Percentiles rank a stretch among this genome's conserved stretches.
phyloP scores from a whole-genome alignment of 1,140 invertebrate species.

The Drosophila athabasca region DNA sequence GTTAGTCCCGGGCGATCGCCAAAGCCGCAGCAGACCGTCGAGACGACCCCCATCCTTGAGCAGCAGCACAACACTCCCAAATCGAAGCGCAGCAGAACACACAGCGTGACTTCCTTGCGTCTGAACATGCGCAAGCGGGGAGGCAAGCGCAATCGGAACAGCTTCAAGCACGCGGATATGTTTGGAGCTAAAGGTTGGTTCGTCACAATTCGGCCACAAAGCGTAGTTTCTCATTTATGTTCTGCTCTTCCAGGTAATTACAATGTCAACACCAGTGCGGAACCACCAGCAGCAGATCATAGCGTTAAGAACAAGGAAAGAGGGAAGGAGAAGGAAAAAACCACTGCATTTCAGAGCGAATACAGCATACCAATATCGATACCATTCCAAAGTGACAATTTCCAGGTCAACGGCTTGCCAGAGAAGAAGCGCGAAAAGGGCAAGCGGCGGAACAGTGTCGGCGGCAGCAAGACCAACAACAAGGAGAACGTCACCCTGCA shows the following conservation, averaged over 20 bases:
- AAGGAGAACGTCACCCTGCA: constrained; percentile 75
- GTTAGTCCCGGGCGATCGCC: constrained; percentile 11
- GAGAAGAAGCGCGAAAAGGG: constrained; percentile 51
- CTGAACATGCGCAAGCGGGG: constrained; percentile 66
- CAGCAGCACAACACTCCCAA: constrained; percentile 24
- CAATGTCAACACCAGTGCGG: constrained; percentile 34
- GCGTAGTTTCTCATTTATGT: background rate
- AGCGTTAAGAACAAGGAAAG: constrained; percentile 18
- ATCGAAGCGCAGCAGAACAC: constrained; percentile 39
- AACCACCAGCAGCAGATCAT: constrained; percentile 10
- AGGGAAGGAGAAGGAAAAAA: constrained; percentile 22
- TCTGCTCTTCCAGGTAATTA: constrained; percentile 40
- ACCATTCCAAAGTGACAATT: constrained; percentile 78
- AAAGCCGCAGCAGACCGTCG: constrained; percentile 15
- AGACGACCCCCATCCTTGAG: constrained; percentile 18
- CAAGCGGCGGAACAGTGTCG: constrained; percentile 30
- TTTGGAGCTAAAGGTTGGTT: constrained; percentile 66
- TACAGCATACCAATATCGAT: constrained; percentile 55
- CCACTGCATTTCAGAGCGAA: constrained; percentile 61
- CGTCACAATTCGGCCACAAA: too few relatives aligned
- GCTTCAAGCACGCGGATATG: constrained; percentile 63
- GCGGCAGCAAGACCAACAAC: constrained; percentile 27
- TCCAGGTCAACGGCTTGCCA: constrained; percentile 63
- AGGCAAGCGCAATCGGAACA: constrained; percentile 51
- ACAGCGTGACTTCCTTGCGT: constrained; percentile 55